Evolutionary conservation across 1,140 invertebrate species (phyloP), one percentile per base, ranked within the genome.

Genomic region (Drosophila busckii): DNA sequence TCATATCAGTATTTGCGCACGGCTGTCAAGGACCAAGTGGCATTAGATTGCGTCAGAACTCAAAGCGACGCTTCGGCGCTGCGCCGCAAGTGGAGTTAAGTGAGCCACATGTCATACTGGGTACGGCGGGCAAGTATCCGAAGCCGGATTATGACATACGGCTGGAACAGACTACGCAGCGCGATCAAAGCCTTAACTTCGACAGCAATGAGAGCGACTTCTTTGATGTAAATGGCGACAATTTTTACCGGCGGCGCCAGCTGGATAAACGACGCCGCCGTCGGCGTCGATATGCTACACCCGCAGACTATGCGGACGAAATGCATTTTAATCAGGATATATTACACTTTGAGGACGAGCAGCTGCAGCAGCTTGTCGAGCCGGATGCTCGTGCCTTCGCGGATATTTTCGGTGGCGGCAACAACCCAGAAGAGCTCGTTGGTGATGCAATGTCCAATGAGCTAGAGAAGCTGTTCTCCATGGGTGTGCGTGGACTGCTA

Each of bases 401-500:
- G 2, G 80, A 86, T 9, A 73, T 86, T 16, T 86, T 84, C 7
- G 42, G 52, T 2, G 55, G 49, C 0, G 65, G 32, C 4, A 53
- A 20, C 6, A 28, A 61, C 19, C 59, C 45, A 7, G 78, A 82
- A 9, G 67, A 82, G n/a, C 56, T 71, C 2, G 88, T 89, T 4
- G 89, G 91, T 45, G 92, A 93, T 52, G 89, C 88, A 48, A 89
- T 94, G 35, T 92, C 93, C 1, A 89, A 90, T 41, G 94, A 95
- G 87, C 93, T 95, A 91, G 94, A 95, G 82, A 93, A 95, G 60
- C 92, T 95, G 22, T 95, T 95, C 71, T 89, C 94, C 0, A 92
- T 92, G 84, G 93, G 93, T 7, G 93, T 94, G 13, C 90, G 93
- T 44, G 92, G 93, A 3, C 89, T 94, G n/a, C 80, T 95, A 15